Evolutionary conservation across 1,140 invertebrate genomes (phyloP).

Genomic region (Calliphora vicina): DNA sequence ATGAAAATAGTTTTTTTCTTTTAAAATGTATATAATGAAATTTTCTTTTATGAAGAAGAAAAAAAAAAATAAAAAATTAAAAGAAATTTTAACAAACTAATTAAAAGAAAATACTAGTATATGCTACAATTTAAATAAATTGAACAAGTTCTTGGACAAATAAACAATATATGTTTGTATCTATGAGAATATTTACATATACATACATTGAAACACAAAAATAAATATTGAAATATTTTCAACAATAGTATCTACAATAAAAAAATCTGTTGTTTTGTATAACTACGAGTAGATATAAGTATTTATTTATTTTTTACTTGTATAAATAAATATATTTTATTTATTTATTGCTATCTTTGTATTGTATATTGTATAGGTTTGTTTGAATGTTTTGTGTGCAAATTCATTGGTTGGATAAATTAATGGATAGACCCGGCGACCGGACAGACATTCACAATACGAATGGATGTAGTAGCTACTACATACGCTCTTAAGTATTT

Average conservation of each 20-base stretch:
- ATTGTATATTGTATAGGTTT: neutral
- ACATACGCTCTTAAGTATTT: neutral
- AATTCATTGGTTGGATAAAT: neutral
- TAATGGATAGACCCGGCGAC: neutral
- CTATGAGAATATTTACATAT: no score
- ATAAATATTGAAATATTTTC: neutral
- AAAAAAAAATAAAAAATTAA: neutral
- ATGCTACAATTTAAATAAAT: neutral
- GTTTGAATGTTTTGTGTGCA: neutral
- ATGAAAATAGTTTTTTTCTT: no score
- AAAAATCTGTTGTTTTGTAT: no score
- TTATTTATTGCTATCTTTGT: neutral
- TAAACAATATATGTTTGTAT: neutral
- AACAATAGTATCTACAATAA: no score
- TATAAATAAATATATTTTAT: constrained; percentile 9
- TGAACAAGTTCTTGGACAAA: neutral
- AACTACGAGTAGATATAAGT: neutral
- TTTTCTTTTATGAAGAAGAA: no score
- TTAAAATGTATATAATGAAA: no score
- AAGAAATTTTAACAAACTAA: neutral
- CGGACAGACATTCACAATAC: no score
- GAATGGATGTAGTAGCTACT: no score
- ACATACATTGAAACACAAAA: neutral
- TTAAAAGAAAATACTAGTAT: no score
- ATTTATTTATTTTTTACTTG: neutral